Evolutionary conservation across 2,797 vertebrate genomes (phyloP).

Genomic region (Steatocranus sp.): DNA sequence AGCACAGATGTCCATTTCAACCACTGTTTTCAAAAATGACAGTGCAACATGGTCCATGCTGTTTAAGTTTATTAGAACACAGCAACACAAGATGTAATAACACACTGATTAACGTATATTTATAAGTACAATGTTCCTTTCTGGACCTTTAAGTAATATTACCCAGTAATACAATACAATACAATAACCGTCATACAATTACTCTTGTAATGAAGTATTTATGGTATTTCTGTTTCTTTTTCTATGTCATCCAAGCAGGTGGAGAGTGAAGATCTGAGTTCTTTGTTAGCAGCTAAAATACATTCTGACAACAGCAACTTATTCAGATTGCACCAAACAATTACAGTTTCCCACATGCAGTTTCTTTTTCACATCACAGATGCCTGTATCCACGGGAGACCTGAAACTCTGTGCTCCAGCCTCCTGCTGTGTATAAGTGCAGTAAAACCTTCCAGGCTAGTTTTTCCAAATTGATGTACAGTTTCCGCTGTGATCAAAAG

Average conservation of each 20-base stretch:
- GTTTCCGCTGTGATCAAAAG: constrained; percentile 59
- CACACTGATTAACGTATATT: not conserved
- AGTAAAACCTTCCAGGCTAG: constrained; percentile 40
- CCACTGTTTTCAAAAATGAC: not conserved
- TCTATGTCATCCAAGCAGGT: not conserved
- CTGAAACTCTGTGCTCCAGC: not conserved
- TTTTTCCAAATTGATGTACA: constrained; percentile 58
- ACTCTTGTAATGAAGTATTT: not conserved
- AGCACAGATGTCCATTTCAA: not conserved
- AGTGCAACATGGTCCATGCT: not conserved
- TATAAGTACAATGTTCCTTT: not conserved
- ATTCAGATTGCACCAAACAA: not conserved
- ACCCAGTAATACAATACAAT: not conserved
- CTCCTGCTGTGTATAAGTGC: constrained; percentile 29
- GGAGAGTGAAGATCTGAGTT: not conserved
- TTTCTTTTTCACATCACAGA: not conserved
- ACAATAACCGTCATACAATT: not conserved
- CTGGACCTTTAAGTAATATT: not conserved
- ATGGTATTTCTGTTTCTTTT: not conserved
- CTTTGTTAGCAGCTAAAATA: not conserved
- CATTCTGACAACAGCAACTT: not conserved
- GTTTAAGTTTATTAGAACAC: not conserved
- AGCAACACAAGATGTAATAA: not conserved
- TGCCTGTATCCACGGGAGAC: constrained; percentile 39
- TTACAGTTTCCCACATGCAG: not conserved